Evolutionary conservation across 53 echinoderm and acorn worm genomes (phyloP).

Genomic region (Holothuria leucospilota): DNA sequence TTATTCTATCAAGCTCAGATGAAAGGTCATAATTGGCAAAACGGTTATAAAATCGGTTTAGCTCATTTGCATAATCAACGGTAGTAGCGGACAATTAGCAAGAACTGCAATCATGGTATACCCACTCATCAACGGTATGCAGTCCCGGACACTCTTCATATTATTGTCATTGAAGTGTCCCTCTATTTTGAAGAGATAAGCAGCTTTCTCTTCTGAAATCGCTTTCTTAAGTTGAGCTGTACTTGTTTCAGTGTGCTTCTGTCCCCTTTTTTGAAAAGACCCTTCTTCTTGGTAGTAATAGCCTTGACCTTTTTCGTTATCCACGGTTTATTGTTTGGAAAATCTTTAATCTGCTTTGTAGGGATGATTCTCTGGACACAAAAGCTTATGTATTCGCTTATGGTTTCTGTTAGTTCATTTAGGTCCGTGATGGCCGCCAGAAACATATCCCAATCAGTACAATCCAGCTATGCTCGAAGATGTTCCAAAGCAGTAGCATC

Average conservation of each 20-base stretch:
- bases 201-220: neutral
- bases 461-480: neutral
- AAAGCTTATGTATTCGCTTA: too few species aligned
- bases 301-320: conserved; percentile 29
- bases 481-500: too few species aligned
- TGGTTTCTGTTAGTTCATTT: too few species aligned
- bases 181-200: conserved; percentile 17
- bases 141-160: conserved; percentile 25
- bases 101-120: neutral
- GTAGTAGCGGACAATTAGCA: neutral
- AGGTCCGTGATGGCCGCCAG: too few species aligned
- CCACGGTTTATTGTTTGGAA: too few species aligned
- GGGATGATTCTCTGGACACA: conserved; percentile 20
- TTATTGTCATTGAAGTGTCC: conserved; percentile 15
- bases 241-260: neutral
- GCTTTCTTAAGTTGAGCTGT: conserved; percentile 25
- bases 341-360: conserved; percentile 14
- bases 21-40: too few species aligned
- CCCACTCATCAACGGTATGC: neutral
- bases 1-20: too few species aligned
- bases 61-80: too few species aligned
- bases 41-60: too few species aligned
- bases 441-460: conserved; percentile 19
- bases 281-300: conserved; percentile 30
- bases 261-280: conserved; percentile 53